phyloP scores from a whole-genome alignment of 2,888 invertebrate genomes.

The Podabrus alpinus region DNA sequence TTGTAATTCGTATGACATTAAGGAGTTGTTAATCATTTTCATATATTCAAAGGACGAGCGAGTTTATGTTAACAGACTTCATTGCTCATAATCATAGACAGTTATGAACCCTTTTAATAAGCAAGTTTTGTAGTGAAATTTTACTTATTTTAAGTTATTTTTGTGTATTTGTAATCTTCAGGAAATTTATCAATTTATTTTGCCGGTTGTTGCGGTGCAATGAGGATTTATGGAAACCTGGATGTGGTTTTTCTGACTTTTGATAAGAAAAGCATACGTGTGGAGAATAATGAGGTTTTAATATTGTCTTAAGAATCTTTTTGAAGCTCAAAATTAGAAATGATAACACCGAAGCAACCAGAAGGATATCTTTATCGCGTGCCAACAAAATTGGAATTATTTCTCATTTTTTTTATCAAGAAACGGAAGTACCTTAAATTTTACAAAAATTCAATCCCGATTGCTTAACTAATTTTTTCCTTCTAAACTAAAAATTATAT shows the following conservation, averaged over 20 bases:
- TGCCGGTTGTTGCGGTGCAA: slow-evolving; percentile 46
- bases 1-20: slow-evolving; percentile 37
- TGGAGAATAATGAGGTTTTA: slow-evolving; percentile 19
- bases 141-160: slow-evolving; percentile 53
- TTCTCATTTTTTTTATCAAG: background rate
- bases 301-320: slow-evolving; percentile 29
- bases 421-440: background rate
- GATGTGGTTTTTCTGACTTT: slow-evolving; percentile 34
- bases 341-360: background rate
- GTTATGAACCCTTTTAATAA: background rate
- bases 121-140: background rate
- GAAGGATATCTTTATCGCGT: background rate
- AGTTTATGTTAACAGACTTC: slow-evolving; percentile 15
- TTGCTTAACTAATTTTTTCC: background rate
- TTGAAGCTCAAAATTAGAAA: background rate
- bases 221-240: slow-evolving; percentile 38
- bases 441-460: background rate
- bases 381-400: background rate
- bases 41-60: slow-evolving; percentile 50
- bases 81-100: background rate
- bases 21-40: slow-evolving; percentile 57
- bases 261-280: slow-evolving; percentile 26
- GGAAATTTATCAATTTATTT: slow-evolving; percentile 50
- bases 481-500: slow-evolving; percentile 8
- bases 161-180: slow-evolving; percentile 63